Percentiles rank a stretch among this genome's conserved stretches.
Evolutionary conservation across 1,140 invertebrate species (phyloP).

Genomic region (Camponotus pennsylvanicus): DNA sequence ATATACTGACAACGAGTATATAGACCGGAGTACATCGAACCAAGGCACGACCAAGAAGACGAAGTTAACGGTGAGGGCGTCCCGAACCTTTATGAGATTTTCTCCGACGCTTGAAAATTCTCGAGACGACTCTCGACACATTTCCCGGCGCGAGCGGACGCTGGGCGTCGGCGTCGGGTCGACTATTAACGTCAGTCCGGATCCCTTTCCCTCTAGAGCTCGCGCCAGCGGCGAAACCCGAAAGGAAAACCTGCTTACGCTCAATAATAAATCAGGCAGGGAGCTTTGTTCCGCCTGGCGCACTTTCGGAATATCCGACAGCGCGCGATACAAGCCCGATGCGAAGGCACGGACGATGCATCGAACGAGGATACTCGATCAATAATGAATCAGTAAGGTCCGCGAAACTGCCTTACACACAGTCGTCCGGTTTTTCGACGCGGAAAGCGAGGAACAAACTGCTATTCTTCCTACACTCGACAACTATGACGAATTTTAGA

Average conservation of each 20-base stretch:
- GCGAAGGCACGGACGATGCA: conserved; percentile 32
- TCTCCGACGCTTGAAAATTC: conserved; percentile 44
- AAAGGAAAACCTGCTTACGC: conserved; percentile 66
- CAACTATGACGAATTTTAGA: conserved; percentile 39
- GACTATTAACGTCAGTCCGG: conserved; percentile 49
- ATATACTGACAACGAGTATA: background rate
- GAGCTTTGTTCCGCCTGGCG: conserved; percentile 51
- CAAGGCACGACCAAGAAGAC: background rate
- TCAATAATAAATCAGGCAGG: conserved; percentile 70
- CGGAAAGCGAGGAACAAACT: conserved; percentile 45
- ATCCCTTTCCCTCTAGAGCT: conserved; percentile 17
- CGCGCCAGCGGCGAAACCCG: conserved; percentile 29
- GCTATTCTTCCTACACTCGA: conserved; percentile 16
- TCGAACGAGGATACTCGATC: conserved; percentile 63
- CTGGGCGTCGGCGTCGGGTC: conserved; percentile 27
- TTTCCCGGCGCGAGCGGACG: conserved; percentile 33
- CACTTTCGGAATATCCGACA: conserved; percentile 60
- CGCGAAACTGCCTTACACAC: conserved; percentile 8
- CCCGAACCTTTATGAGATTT: conserved; percentile 49
- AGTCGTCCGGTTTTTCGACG: conserved; percentile 43
- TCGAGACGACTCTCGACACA: conserved; percentile 53
- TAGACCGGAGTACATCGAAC: background rate
- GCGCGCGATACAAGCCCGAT: conserved; percentile 33
- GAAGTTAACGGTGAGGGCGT: conserved; percentile 8
- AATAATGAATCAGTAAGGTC: conserved; percentile 71